These are phyloP conservation scores for Poeciliopsis occidentalis DNA, from an alignment of 2,113 vertebrate species.

Conservation along the genomic window DNA sequence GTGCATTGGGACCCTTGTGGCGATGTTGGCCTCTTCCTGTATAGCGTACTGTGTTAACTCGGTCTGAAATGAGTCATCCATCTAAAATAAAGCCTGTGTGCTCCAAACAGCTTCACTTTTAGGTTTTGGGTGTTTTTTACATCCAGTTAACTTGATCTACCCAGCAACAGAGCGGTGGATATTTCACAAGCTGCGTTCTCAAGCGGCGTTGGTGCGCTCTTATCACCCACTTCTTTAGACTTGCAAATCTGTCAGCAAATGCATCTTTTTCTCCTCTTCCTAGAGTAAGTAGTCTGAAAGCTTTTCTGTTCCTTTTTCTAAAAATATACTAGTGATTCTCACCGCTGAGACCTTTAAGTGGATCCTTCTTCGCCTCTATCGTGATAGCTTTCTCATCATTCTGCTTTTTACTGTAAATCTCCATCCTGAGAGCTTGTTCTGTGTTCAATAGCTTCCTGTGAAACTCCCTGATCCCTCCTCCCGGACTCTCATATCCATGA, in stretches of 20 bases:
- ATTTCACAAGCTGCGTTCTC: slow-evolving; percentile 31
- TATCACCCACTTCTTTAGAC: slow-evolving; percentile 42
- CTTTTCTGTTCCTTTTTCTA: too few relatives aligned
- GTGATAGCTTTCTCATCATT: background rate
- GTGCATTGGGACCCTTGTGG: slow-evolving; percentile 45
- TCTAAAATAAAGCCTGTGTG: slow-evolving; percentile 60
- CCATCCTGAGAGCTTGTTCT: slow-evolving; percentile 8
- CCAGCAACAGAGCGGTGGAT: slow-evolving; percentile 43
- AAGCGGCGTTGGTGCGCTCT: slow-evolving; percentile 36
- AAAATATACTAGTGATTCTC: background rate
- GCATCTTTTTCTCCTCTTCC: slow-evolving; percentile 9
- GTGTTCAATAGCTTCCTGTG: slow-evolving; percentile 10
- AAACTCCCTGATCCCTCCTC: slow-evolving; percentile 11
- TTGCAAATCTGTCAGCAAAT: slow-evolving; percentile 20
- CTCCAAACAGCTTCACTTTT: slow-evolving; percentile 28
- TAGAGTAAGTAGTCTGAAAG: slow-evolving; percentile 3
- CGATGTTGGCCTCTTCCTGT: slow-evolving; percentile 34
- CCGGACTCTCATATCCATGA: slow-evolving; percentile 36
- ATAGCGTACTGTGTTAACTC: slow-evolving; percentile 22
- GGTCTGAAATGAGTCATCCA: slow-evolving; percentile 53
- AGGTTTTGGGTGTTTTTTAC: slow-evolving; percentile 39
- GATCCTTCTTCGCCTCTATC: background rate
- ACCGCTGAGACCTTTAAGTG: background rate
- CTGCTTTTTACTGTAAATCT: background rate
- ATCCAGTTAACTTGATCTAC: slow-evolving; percentile 40